Percentiles rank a stretch among this genome's conserved stretches.
Evolutionary conservation across 64 coral and sea anemone genomes (phyloP).

Genomic region (Actinia tenebrosa): DNA sequence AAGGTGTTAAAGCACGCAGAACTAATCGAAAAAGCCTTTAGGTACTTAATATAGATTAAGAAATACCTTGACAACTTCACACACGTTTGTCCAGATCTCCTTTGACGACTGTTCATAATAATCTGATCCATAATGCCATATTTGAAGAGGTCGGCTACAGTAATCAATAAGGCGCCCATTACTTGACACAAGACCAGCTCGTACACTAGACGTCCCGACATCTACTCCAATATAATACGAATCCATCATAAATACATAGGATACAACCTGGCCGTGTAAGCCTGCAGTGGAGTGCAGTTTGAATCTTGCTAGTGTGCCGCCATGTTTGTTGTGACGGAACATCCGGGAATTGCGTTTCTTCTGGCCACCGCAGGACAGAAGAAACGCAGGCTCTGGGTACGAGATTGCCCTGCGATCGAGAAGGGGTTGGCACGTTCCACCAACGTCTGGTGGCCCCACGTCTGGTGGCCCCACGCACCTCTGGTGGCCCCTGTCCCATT

Average conservation of each 20-base stretch:
- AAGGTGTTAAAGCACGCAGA: too few relatives aligned
- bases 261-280: too few relatives aligned
- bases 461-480: too few relatives aligned
- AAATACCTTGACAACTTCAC: slow-evolving; percentile 66
- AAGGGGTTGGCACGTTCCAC: too few relatives aligned
- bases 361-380: too few relatives aligned
- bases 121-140: slow-evolving; percentile 40
- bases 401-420: too few relatives aligned
- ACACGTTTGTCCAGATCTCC: slow-evolving; percentile 62
- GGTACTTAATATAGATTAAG: too few relatives aligned
- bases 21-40: not conserved
- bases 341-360: not conserved
- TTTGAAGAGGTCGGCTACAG: slow-evolving; percentile 34
- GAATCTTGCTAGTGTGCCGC: not conserved
- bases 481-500: too few relatives aligned
- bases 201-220: slow-evolving; percentile 76
- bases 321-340: not conserved
- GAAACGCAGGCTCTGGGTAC: too few relatives aligned
- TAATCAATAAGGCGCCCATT: slow-evolving; percentile 47
- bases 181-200: slow-evolving; percentile 64
- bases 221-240: slow-evolving; percentile 80
- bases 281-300: too few relatives aligned
- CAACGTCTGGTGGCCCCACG: too few relatives aligned
- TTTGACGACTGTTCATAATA: slow-evolving; percentile 77
- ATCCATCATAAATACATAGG: not conserved